Evolutionary conservation across 2,797 vertebrate species (phyloP), one percentile per base, ranked within the genome.

Genomic region (Cryptoblepharus egeriae): DNA sequence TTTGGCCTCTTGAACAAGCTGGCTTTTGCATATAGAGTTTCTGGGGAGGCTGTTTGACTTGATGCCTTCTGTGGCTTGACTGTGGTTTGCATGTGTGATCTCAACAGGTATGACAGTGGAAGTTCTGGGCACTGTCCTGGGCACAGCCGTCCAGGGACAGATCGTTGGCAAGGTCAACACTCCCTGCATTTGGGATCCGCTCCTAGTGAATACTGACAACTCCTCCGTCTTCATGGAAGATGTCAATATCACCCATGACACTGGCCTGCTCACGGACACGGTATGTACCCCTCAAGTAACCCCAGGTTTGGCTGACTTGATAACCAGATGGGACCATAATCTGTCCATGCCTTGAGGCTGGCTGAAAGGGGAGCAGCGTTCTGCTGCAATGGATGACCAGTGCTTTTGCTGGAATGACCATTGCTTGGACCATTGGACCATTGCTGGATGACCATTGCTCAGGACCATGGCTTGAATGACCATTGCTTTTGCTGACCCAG

Each of bases 91-190:
- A 4, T 24, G 28, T 85, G 72, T 68, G 81, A 37, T 76, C 65
- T 61, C 13, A 24, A 65, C 93, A 99, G 98, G 98, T 37, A 99
- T 99, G 98, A 99, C 96, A 0, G 96, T 99, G 90, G 98, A 99
- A 90, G 97, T 99, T 68, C 86, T 99, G 84, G 98, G 98, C 24
- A 97, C 96, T 0, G 96, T 99, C 83, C 91, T 99, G 85, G 98
- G 98, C 81, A 98, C 98, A 0, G 98, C 98, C 0, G 97, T 99
- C 93, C 98, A 98, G 90, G 98, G 98, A 20, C 98, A 99, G 94
- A 99, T 99, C 1, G 97, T 99, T 37, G 98, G 98, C 13, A 95
- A 96, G 4, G 95, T 88, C 3, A 83, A 96, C 13, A 95, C 95
- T 0, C 96, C 97, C 45, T 99, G 98, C 90, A 72, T 98, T 20